Percentiles rank a stretch among this genome's conserved stretches.
Conservation (phyloP, 2,888 invertebrate species). For the Pristionchus entomophagus region DNA sequence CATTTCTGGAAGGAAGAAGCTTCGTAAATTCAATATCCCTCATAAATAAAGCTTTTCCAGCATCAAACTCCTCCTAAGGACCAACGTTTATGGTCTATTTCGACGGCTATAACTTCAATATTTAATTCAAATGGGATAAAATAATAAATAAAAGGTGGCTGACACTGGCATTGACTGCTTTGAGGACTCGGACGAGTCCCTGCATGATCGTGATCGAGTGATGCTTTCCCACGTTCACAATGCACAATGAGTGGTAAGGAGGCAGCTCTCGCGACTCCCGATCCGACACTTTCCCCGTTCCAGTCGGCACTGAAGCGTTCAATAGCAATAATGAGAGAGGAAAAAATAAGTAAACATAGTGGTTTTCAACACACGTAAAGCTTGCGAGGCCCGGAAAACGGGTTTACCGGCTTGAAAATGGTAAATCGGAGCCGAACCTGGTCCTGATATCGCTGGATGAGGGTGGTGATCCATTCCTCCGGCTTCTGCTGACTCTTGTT, state of each 20-base stretch:
- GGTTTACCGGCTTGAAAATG: background rate
- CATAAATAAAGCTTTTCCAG: too few species aligned
- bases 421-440: slow-evolving; percentile 71
- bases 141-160: background rate
- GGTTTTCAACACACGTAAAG: too few species aligned
- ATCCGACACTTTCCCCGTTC: slow-evolving; percentile 94
- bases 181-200: slow-evolving; percentile 94
- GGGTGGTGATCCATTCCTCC: slow-evolving; percentile 78
- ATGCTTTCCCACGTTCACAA: slow-evolving; percentile 94
- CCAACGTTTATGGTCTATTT: too few species aligned
- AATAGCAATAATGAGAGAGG: too few species aligned
- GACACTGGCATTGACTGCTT: slow-evolving; percentile 79
- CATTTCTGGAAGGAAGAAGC: slow-evolving; percentile 50
- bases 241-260: slow-evolving; percentile 83
- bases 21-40: too few species aligned
- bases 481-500: slow-evolving; percentile 67
- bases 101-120: too few species aligned
- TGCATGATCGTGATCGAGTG: slow-evolving; percentile 95
- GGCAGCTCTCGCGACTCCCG: slow-evolving; percentile 81
- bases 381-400: too few species aligned
- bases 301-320: slow-evolving; percentile 92
- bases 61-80: too few species aligned
- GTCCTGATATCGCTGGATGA: slow-evolving; percentile 78
- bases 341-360: too few species aligned
- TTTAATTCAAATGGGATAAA: too few species aligned